These are phyloP conservation scores for Hiodon tergisus DNA, from an alignment of 2,113 vertebrate genomes.

Conservation along the genomic window DNA sequence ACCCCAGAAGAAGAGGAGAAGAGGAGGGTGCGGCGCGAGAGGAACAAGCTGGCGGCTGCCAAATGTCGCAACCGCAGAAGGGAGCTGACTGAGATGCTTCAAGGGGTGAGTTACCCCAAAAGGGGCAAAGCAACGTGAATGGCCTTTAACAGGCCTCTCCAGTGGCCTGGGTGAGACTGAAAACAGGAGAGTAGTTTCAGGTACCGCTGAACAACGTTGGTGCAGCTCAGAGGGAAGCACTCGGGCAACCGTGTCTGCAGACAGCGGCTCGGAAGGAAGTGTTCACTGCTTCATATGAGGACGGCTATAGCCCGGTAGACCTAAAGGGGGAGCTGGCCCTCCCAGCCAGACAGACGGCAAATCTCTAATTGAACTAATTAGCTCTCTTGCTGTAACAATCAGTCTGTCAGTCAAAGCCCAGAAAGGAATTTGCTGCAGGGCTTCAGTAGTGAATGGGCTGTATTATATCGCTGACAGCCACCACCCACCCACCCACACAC, in stretches of 20 bases:
- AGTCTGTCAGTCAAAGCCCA: constrained; percentile 47
- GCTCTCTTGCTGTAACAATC: constrained; percentile 54
- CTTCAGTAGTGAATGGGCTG: constrained; percentile 45
- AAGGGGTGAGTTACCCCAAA: constrained; percentile 76
- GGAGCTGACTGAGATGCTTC: constrained; percentile 94
- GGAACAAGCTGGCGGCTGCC: constrained; percentile 95
- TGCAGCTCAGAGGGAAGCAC: neutral
- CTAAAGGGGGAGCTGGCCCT: constrained; percentile 12
- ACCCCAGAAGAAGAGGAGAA: constrained; percentile 98
- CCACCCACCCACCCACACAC: constrained; percentile 21
- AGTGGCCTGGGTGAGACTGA: too few species aligned
- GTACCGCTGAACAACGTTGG: neutral
- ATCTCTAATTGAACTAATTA: constrained; percentile 62
- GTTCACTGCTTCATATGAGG: constrained; percentile 10
- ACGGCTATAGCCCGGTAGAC: neutral
- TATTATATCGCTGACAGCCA: constrained; percentile 48
- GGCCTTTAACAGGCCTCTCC: too few species aligned
- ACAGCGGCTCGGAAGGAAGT: neutral
- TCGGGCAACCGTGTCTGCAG: constrained; percentile 29
- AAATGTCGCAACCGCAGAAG: constrained; percentile 95
- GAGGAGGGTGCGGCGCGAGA: constrained; percentile 88
- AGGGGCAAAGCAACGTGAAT: neutral
- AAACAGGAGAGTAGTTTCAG: neutral
- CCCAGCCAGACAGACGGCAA: constrained; percentile 50
- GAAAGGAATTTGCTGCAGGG: constrained; percentile 58